Conservation (phyloP, 53 echinoderm and acorn worm genomes). For the Astropecten irregularis region DNA sequence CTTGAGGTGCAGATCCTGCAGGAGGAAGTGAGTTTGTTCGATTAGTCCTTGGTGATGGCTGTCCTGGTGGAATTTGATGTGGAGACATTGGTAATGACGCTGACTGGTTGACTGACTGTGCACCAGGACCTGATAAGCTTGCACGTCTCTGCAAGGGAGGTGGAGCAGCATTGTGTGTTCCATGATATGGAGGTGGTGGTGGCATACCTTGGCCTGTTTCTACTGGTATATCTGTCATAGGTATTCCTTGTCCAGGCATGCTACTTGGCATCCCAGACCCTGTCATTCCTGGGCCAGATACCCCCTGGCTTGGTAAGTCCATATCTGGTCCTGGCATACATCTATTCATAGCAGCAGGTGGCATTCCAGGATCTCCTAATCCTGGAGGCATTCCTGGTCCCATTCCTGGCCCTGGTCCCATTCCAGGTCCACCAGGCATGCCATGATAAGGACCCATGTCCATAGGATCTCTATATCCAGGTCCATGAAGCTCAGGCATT, state of each 20-base stretch:
- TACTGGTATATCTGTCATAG: constrained; percentile 25
- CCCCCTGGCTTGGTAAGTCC: constrained; percentile 30
- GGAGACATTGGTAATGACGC: constrained; percentile 79
- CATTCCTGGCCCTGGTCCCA: constrained; percentile 51
- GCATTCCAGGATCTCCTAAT: constrained; percentile 29
- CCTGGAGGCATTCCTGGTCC: constrained; percentile 22
- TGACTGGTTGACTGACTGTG: constrained; percentile 43
- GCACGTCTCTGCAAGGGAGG: constrained; percentile 65
- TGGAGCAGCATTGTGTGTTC: constrained; percentile 65
- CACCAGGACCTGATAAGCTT: constrained; percentile 67
- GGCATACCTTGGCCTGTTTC: constrained; percentile 70
- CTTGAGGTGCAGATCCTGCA: constrained; percentile 38
- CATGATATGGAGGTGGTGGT: constrained; percentile 92
- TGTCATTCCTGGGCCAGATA: constrained; percentile 29
- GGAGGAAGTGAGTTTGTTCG: constrained; percentile 72
- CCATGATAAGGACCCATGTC: constrained; percentile 37
- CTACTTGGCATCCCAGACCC: constrained; percentile 56
- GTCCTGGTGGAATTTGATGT: constrained; percentile 53
- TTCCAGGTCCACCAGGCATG: constrained; percentile 61
- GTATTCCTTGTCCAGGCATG: constrained; percentile 57
- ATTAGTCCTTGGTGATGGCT: constrained; percentile 69
- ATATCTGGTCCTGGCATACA: constrained; percentile 46
- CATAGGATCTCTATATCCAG: constrained; percentile 15
- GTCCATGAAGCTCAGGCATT: constrained; percentile 49
- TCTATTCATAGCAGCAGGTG: constrained; percentile 22